These are phyloP conservation scores for Cephalophus harveyi DNA, from an alignment of 2,113 vertebrate species.

Conservation along the genomic window DNA sequence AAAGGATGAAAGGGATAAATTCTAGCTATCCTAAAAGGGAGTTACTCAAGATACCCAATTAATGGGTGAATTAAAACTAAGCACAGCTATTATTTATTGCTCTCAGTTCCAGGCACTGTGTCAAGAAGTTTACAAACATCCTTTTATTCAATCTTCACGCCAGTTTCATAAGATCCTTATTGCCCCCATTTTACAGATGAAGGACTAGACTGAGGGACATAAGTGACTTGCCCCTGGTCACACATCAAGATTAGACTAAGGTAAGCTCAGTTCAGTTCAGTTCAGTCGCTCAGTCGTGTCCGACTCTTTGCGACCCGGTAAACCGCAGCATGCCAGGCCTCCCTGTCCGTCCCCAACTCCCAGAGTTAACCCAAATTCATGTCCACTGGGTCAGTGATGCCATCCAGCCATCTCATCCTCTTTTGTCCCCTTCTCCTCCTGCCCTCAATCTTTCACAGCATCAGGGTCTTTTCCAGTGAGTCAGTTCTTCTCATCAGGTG, in stretches of 20 bases:
- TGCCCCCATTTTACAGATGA: not conserved
- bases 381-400: not conserved
- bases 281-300: fast-evolving
- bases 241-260: not conserved
- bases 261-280: not conserved
- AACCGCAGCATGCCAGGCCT: not conserved
- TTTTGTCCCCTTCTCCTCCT: not conserved
- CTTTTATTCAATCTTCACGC: not conserved
- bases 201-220: not conserved
- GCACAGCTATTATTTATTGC: not conserved
- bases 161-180: not conserved
- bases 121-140: not conserved
- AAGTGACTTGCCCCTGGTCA: not conserved
- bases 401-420: not conserved
- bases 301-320: not conserved
- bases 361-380: not conserved
- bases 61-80: not conserved
- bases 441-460: not conserved
- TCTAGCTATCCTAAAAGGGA: not conserved
- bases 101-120: not conserved
- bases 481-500: not conserved
- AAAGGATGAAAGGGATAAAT: not conserved
- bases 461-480: not conserved
- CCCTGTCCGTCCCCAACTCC: not conserved
- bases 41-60: not conserved